phyloP scores from a whole-genome alignment of 2,888 invertebrate genomes.

The Troilus luridus region DNA sequence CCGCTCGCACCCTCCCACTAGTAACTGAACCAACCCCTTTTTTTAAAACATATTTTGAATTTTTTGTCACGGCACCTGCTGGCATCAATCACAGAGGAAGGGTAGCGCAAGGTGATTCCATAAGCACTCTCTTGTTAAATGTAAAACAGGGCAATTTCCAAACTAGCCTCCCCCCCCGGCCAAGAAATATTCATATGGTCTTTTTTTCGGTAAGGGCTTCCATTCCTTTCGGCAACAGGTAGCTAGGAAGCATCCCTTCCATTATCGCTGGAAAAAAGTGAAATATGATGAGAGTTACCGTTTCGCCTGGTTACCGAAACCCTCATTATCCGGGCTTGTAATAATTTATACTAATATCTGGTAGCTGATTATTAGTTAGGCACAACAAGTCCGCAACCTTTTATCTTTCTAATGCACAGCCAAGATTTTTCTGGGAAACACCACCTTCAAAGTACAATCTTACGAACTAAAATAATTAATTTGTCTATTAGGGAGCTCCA shows the following conservation, averaged over 20 bases:
- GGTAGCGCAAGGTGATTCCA: slow-evolving; percentile 41
- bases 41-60: background rate
- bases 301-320: background rate
- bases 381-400: background rate
- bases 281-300: slow-evolving; percentile 33
- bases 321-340: background rate
- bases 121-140: slow-evolving; percentile 38
- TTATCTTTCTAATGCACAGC: too few species aligned
- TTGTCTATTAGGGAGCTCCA: too few species aligned
- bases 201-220: slow-evolving; percentile 9
- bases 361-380: background rate
- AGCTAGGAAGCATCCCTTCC: background rate
- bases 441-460: too few species aligned
- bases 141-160: slow-evolving; percentile 41
- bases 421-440: too few species aligned
- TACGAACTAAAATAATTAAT: too few species aligned
- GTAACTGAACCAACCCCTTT: background rate
- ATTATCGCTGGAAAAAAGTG: background rate
- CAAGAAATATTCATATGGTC: slow-evolving; percentile 4
- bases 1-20: background rate
- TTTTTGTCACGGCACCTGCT: slow-evolving; percentile 8
- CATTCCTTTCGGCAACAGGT: slow-evolving; percentile 38
- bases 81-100: slow-evolving; percentile 3
- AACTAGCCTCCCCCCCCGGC: slow-evolving; percentile 14
- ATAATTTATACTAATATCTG: background rate